These are phyloP conservation scores for Pteria penguin DNA, from an alignment of 2,888 invertebrate species.

Conservation along the genomic window DNA sequence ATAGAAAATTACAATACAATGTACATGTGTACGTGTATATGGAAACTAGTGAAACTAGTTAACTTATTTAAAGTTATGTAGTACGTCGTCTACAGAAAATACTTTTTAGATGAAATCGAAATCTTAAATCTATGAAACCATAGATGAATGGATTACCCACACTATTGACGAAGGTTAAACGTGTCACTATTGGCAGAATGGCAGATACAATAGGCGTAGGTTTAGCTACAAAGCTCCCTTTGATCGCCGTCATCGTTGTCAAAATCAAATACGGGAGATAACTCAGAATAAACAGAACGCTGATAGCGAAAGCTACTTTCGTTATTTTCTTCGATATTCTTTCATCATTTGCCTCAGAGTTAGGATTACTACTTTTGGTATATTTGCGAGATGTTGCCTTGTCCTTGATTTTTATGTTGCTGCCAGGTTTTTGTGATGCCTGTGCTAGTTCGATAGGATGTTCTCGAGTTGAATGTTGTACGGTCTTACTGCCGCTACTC, in stretches of 20 bases:
- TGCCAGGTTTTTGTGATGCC: background rate
- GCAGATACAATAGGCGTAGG: slow-evolving; percentile 40
- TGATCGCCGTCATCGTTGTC: slow-evolving; percentile 22
- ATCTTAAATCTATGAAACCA: slow-evolving; percentile 32
- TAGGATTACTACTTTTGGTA: background rate
- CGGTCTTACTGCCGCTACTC: background rate
- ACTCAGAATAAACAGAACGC: slow-evolving; percentile 31
- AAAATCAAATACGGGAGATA: slow-evolving; percentile 32
- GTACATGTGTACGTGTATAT: too few species aligned
- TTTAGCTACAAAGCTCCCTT: slow-evolving; percentile 30
- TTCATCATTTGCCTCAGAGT: background rate
- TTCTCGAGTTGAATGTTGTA: background rate
- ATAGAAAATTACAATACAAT: too few species aligned
- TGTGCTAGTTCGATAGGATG: background rate
- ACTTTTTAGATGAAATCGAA: slow-evolving; percentile 4
- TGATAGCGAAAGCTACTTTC: slow-evolving; percentile 29
- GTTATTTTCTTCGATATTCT: slow-evolving; percentile 21
- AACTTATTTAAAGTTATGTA: too few species aligned
- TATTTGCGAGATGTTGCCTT: background rate
- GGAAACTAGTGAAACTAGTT: too few species aligned
- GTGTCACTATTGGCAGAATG: slow-evolving; percentile 35
- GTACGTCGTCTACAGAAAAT: too few species aligned
- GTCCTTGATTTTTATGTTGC: background rate
- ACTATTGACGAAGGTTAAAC: slow-evolving; percentile 35
- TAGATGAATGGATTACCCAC: slow-evolving; percentile 38